Conservation (phyloP, 1,140 invertebrate genomes). For the Rhyacophila brunnea region DNA sequence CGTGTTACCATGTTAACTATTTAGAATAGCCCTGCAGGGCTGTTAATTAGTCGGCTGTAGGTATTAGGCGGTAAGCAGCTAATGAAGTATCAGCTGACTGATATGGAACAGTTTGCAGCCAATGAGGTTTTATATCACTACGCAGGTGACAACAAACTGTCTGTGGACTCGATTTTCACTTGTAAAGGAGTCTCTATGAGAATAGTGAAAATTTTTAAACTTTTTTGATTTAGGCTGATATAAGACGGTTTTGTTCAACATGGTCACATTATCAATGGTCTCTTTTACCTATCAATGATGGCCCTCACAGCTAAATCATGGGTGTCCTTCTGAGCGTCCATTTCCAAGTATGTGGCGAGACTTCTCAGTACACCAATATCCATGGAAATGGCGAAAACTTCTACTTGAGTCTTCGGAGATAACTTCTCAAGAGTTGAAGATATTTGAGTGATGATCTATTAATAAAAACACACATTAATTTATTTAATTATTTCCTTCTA, state of each 20-base stretch:
- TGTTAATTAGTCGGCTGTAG: too few species aligned
- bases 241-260: neutral
- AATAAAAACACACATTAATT: slow-evolving; percentile 35
- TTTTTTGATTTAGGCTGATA: neutral
- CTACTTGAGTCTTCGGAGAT: slow-evolving; percentile 55
- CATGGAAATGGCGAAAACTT: slow-evolving; percentile 61
- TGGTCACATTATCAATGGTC: neutral
- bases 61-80: too few species aligned
- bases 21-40: too few species aligned
- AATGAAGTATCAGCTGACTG: too few species aligned
- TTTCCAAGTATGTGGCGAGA: slow-evolving; percentile 57
- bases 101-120: too few species aligned
- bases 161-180: neutral
- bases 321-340: slow-evolving; percentile 57
- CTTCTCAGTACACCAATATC: slow-evolving; percentile 56
- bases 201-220: neutral
- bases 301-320: slow-evolving; percentile 54
- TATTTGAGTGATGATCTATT: slow-evolving; percentile 58
- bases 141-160: too few species aligned
- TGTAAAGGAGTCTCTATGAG: neutral
- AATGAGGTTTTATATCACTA: too few species aligned
- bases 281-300: slow-evolving; percentile 62
- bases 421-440: slow-evolving; percentile 55
- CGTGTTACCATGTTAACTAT: too few species aligned
- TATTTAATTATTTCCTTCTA: too few species aligned